Base-by-base conservation (phyloP, 1,140 invertebrate genomes). In the Danaus melanippus region DNA sequence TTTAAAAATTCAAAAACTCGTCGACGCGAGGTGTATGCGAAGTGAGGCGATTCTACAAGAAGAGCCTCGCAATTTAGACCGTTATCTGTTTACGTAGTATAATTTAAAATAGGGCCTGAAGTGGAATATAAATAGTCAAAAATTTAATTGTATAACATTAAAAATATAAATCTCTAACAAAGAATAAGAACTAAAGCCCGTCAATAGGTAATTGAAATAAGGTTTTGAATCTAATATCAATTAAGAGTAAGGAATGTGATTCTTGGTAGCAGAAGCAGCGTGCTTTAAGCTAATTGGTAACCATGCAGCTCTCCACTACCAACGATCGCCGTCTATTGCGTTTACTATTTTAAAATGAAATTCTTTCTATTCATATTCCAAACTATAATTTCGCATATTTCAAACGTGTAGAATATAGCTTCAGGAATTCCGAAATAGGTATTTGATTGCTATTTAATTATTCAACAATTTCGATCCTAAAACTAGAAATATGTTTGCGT, bases 1-100 rank as follows among this genome's bases (percentile, higher is more conserved):
- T 88, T 88, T 87, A 88, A 88, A 88, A 88, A 87, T 88, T 88
- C 86, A 88, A 87, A 88, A 86, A 87, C 84, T 83, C 85, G 83
- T 84, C 75, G 79, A 74, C 77, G 60, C 71, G 70, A 64, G 62
- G 68, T 68, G 69, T 76, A 64, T 68, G 75, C 73, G 74, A 76
- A 71, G 70, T 72, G 73, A 76, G 69, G 73, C 76, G 74, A 79
- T 79, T 67, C 76, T 75, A 68, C 72, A 65, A 79, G 74, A 74
- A 67, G 67, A 50, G 74, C 74, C 69, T 66, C 71, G 76, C 75
- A 86, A 84, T 86, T 81, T 76, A 80, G 71, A 81, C 77, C 70
- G 70, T 79, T 76, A 79, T 81, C 73, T 78, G 69, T 59, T 66
- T 76, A 77, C 64, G 67, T 69, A 66, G 50, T 69, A 60, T 57